These are phyloP conservation scores for Euspilapteryx auroguttella DNA, from an alignment of 2,888 invertebrate genomes.

Conservation along the genomic window DNA sequence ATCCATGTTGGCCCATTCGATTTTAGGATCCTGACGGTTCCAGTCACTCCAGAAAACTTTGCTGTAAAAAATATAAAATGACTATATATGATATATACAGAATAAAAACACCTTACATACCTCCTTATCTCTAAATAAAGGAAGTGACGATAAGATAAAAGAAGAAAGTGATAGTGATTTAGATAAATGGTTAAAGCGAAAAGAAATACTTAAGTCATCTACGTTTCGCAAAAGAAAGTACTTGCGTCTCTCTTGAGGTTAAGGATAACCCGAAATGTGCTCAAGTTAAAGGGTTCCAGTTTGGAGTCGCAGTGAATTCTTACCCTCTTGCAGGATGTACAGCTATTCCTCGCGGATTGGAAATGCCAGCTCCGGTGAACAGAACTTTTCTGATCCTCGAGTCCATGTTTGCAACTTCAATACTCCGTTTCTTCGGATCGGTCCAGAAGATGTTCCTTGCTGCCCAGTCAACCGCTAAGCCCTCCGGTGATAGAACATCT, in stretches of 20 bases:
- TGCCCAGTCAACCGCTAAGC: slow-evolving; percentile 91
- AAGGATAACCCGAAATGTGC: too few relatives aligned
- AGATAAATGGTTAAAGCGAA: too few relatives aligned
- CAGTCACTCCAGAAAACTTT: slow-evolving; percentile 98
- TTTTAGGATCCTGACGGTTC: slow-evolving; percentile 87
- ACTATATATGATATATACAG: too few relatives aligned
- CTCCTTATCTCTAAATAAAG: too few relatives aligned
- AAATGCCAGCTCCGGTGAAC: slow-evolving; percentile 69
- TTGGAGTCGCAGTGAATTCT: too few relatives aligned
- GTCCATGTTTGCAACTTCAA: slow-evolving; percentile 88
- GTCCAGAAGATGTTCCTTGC: slow-evolving; percentile 96
- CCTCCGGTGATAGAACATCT: slow-evolving; percentile 91
- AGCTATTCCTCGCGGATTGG: slow-evolving; percentile 93
- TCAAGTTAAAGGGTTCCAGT: too few relatives aligned
- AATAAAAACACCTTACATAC: too few relatives aligned
- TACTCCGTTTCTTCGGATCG: slow-evolving; percentile 84
- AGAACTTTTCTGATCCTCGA: slow-evolving; percentile 75
- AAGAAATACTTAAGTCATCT: too few relatives aligned
- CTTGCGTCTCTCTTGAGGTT: too few relatives aligned
- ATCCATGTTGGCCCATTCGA: slow-evolving; percentile 94
- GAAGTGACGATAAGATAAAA: too few relatives aligned
- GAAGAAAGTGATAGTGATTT: too few relatives aligned
- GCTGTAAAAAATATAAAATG: slow-evolving; percentile 47
- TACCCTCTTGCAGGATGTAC: slow-evolving; percentile 89
- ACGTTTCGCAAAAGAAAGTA: too few relatives aligned